Conservation (phyloP, 2,888 invertebrate species). For the Meliscaeva auricollis region DNA sequence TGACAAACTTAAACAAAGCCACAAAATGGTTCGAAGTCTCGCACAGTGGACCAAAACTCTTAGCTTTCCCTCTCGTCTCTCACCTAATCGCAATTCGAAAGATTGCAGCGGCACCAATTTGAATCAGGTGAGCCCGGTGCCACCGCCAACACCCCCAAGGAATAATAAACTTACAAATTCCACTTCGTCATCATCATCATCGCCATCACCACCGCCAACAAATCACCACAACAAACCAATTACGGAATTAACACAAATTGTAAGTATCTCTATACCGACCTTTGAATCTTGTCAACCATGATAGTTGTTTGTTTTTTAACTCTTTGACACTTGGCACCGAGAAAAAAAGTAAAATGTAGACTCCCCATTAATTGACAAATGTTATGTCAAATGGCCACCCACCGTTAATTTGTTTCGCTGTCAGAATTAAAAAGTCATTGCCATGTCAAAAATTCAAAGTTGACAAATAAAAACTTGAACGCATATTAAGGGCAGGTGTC, state of each 20-base stretch:
- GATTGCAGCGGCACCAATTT: slow-evolving; percentile 87
- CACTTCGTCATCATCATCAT: slow-evolving; percentile 85
- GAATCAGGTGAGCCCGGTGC: slow-evolving; percentile 84
- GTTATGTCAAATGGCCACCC: background rate
- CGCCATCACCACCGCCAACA: slow-evolving; percentile 83
- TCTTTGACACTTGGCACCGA: background rate
- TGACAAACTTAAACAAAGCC: slow-evolving; percentile 66
- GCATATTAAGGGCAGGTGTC: background rate
- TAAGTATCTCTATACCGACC: no score
- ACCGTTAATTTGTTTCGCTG: slow-evolving; percentile 56
- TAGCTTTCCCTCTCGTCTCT: slow-evolving; percentile 94
- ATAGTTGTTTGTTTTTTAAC: background rate
- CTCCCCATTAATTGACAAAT: background rate
- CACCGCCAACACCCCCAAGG: slow-evolving; percentile 87
- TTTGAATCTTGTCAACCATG: no score
- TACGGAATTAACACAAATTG: slow-evolving; percentile 89
- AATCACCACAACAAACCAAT: slow-evolving; percentile 85
- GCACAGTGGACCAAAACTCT: slow-evolving; percentile 96
- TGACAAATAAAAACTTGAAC: background rate
- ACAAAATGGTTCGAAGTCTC: slow-evolving; percentile 92
- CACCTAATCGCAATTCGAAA: slow-evolving; percentile 91
- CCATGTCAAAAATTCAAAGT: background rate
- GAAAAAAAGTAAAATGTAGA: background rate
- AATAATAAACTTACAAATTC: slow-evolving; percentile 85
- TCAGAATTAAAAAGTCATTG: slow-evolving; percentile 26